Percentiles rank a stretch among this genome's conserved stretches.
phyloP scores from a whole-genome alignment of 2,888 invertebrate species.

The Scaptodrosophila latifasciaeformis region DNA sequence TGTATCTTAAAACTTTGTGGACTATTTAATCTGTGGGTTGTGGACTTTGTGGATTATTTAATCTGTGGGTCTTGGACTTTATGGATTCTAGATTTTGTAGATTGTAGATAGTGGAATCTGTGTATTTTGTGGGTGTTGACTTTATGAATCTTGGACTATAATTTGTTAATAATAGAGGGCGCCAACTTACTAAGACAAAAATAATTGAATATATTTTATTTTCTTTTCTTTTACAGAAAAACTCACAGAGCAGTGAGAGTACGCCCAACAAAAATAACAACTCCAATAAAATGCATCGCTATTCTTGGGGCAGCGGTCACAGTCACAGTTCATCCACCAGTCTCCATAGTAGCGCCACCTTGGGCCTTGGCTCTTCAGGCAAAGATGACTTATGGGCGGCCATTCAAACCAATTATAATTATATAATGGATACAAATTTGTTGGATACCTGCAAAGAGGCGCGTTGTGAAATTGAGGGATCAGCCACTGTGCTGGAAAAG shows the following conservation, averaged over 20 bases:
- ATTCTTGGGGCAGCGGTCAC: slow-evolving; percentile 85
- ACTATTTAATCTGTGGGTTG: no score
- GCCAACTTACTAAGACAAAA: no score
- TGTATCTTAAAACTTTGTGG: no score
- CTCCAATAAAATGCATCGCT: slow-evolving; percentile 77
- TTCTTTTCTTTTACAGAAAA: slow-evolving; percentile 53
- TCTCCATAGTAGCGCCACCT: slow-evolving; percentile 73
- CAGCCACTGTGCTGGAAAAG: slow-evolving; percentile 51
- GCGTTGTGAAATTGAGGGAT: slow-evolving; percentile 72
- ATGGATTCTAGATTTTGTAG: no score
- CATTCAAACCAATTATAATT: slow-evolving; percentile 92
- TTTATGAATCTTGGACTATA: background rate
- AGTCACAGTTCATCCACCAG: slow-evolving; percentile 80
- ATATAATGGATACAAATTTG: slow-evolving; percentile 95
- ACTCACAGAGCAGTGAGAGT: slow-evolving; percentile 37
- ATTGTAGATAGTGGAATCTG: no score
- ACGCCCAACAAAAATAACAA: slow-evolving; percentile 20
- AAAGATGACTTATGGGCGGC: slow-evolving; percentile 95
- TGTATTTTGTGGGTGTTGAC: no score
- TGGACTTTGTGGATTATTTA: no score
- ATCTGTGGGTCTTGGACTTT: no score
- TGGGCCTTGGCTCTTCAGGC: slow-evolving; percentile 73
- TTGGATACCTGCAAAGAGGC: slow-evolving; percentile 89
- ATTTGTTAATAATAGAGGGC: background rate
- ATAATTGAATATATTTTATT: no score